Base-by-base conservation (phyloP, 2,888 invertebrate genomes). In the Oscheius sp. region DNA sequence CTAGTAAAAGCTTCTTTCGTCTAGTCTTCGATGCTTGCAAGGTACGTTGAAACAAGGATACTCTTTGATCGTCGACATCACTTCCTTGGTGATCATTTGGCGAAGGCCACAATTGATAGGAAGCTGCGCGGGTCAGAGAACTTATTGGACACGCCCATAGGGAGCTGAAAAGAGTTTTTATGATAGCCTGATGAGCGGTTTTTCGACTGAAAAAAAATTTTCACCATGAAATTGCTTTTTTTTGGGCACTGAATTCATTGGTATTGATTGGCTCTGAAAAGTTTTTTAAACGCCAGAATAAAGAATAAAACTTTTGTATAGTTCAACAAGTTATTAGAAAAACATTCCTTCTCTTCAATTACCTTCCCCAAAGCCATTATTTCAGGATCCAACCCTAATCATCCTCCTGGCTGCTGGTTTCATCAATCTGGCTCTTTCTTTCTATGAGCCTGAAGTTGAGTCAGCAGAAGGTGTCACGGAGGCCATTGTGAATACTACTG, bases 381-480 rank as follows among this genome's bases (percentile, higher is more conserved):
- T 76, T 30, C 63, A 83, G 83, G 84, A 84, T 57, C 84, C 84
- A n/a, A 84, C 84, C 20, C 73, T 84, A 45, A 83, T 84, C 67
- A 82, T 84, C 66, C 74, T 84, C 41, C 79, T 84, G 47, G 72
- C 81, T 28, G 76, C 83, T 57, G 84, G 84, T 28, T 80, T 82
- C 63, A 65, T 84, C 67, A 84, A 84, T 41, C 77, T 84, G 24
- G 80, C 74, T 14, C 76, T 84, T 50, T 85, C 84, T 67, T 84
- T 84, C 78, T 82, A 80, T 73, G 80, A 84, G 62, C 83, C 84
- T 47, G 75, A 76, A 47, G 64, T 64, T 26, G 66, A 65, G 44
- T 70, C 63, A 5, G 30, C 17, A 9, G 62, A 62, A 22, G 12
- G 32, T 14, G 41, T n/a, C 9, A 49, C 51, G 1, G 69, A 68